phyloP scores from a whole-genome alignment of 2,797 vertebrate genomes.

The Adelosebastes latens region DNA sequence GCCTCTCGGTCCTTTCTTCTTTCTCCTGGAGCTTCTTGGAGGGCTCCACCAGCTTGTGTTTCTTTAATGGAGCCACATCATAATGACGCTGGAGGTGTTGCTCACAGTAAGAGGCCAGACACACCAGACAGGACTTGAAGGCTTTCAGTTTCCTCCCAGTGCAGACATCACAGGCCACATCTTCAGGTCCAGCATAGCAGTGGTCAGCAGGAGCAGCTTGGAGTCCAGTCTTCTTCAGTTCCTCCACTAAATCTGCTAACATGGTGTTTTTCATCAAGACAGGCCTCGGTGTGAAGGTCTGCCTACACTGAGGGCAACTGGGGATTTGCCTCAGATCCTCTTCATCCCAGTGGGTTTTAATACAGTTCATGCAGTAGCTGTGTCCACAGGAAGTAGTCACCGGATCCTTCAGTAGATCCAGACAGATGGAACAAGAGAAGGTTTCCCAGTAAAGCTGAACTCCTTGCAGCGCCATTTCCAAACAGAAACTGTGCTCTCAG shows the following conservation, averaged over 20 bases:
- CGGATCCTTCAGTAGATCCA: slow-evolving; percentile 12
- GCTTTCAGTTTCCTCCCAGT: neutral
- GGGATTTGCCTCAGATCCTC: neutral
- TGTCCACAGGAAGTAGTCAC: neutral
- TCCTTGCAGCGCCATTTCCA: too few relatives aligned
- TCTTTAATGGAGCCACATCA: neutral
- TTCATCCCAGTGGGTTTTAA: neutral
- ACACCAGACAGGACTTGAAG: neutral
- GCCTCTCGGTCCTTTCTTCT: too few relatives aligned
- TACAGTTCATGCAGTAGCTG: neutral
- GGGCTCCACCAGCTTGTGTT: neutral
- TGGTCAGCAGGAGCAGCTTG: neutral
- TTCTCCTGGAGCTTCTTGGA: neutral
- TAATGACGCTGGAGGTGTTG: neutral
- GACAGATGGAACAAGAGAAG: neutral
- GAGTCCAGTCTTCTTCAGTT: neutral
- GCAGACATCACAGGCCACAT: too few relatives aligned
- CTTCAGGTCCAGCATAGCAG: too few relatives aligned
- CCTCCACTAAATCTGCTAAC: neutral
- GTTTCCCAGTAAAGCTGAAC: neutral
- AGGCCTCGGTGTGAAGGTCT: neutral
- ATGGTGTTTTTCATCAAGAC: neutral
- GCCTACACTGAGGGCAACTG: neutral
- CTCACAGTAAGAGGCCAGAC: neutral
- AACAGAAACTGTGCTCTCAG: too few relatives aligned